Evolutionary conservation across 2,113 vertebrate species (phyloP), one percentile per base, ranked within the genome.

Genomic region (Saimiri boliviensis): DNA sequence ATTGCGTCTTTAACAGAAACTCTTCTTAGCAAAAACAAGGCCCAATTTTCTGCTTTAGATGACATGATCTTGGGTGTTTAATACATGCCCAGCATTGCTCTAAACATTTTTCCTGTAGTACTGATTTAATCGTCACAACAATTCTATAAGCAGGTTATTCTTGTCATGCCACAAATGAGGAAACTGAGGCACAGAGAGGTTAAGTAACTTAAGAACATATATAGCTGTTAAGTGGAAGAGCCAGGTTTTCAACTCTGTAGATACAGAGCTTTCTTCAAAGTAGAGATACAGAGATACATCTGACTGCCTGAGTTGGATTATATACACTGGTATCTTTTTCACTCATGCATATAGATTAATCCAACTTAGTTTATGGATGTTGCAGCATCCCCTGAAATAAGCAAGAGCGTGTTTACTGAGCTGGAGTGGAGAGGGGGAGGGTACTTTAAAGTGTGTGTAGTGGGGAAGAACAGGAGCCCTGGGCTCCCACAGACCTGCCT

Each of bases 391-490:
- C 32, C 71, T 83, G 71, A 82, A 89, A 37, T 91, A 37, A 32
- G 21, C 0, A 0, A 23, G 83, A 27, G 60, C 7, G 3, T 81
- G 49, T 52, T 63, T 27, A n/a, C 9, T 17, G 16, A 80, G 30
- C n/a, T 4, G 3, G 45, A 13, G n/a, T 23, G 47, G 96, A 30
- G 63, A n/a, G 96, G 35, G 63, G 35, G 63, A n/a, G 45, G 54
- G 25, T 1, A 0, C 19, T 81, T 85, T 32, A 47, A 35, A 1
- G 10, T 6, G 68, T 13, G 30, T 13, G 21, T 4, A 3, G 70
- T 23, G 30, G 5, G 54, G 47, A 21, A 13, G 52, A n/a, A 21
- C 77, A 2, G 19, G 37, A 19, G 21, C 60, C 16, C 42, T 20
- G 1, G 89, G 49, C 49, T 37, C 3, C 54, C 6, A 0, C 47